These are phyloP conservation scores for Vesta saturnalis DNA, from an alignment of 2,888 invertebrate genomes.

Conservation along the genomic window DNA sequence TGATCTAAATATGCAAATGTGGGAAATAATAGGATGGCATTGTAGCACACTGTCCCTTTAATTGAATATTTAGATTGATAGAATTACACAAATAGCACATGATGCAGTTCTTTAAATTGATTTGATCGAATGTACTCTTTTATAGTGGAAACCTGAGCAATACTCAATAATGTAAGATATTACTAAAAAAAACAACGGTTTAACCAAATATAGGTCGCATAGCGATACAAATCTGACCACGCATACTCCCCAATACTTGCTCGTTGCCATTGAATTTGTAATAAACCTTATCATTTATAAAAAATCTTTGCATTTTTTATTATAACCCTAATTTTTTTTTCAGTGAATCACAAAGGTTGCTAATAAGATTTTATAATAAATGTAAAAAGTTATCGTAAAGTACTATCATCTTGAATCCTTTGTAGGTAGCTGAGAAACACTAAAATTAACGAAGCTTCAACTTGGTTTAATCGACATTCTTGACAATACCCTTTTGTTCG, in stretches of 20 bases:
- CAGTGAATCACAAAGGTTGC: background rate
- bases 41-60: no score
- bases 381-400: constrained; percentile 30
- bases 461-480: constrained; percentile 35
- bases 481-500: constrained; percentile 32
- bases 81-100: no score
- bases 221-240: background rate
- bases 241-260: background rate
- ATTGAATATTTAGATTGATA: no score
- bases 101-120: no score
- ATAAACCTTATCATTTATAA: background rate
- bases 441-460: constrained; percentile 37
- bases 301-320: background rate
- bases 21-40: no score
- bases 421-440: constrained; percentile 37
- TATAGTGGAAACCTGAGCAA: background rate
- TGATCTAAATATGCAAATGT: no score
- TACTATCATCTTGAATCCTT: constrained; percentile 35
- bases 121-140: no score
- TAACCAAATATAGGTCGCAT: background rate
- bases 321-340: background rate
- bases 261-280: background rate
- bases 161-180: background rate
- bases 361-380: constrained; percentile 25
- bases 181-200: background rate